Base-by-base conservation (phyloP, 2,113 vertebrate species). In the Protobothrops flavoviridis region DNA sequence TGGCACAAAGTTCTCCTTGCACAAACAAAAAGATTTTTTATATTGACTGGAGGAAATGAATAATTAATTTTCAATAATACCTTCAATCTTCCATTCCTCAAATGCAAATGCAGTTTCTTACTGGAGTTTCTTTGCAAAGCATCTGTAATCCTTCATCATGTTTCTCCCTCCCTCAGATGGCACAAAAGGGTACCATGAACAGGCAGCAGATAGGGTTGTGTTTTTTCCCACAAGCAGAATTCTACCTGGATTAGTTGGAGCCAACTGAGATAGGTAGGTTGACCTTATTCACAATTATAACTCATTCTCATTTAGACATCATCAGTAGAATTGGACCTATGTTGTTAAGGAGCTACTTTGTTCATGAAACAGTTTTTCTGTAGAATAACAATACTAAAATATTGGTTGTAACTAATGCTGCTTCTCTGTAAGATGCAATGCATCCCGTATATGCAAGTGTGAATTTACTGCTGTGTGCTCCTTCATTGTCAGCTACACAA, bases 401-500 rank as follows among this genome's bases (percentile, higher is more conserved):
- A 93, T 94, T 92, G 89, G 93, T 55, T 13, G 85, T 85, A 96
- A 53, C 39, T 89, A 11, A 93, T 94, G 43, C 17, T 29, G 74
- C 92, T 45, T 17, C 89, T 43, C 81, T 69, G 57, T 94, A 89
- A 94, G 96, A 95, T 94, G 96, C 96, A 95, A 0, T 85, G 0
- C 50, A 43, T 97, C 96, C 69, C 95, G 97, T 95, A 9, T 53
- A 95, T 92, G 91, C 91, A 94, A 90, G 94, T 91, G 91, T 88
- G 96, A 89, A 96, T 96, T 94, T 89, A 81, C 33, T 9, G 33
- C 92, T 95, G 59, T 97, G 90, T 39, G 96, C 96, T 95, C 39
- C 56, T 96, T 97, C 96, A 97, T 95, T 92, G 97, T 97, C n/a
- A 95, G 93, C 93, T 96, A 92, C 17, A 81, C 33, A 21, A 81